Base-by-base conservation (phyloP, 2,888 invertebrate species). In the Tuta absoluta region DNA sequence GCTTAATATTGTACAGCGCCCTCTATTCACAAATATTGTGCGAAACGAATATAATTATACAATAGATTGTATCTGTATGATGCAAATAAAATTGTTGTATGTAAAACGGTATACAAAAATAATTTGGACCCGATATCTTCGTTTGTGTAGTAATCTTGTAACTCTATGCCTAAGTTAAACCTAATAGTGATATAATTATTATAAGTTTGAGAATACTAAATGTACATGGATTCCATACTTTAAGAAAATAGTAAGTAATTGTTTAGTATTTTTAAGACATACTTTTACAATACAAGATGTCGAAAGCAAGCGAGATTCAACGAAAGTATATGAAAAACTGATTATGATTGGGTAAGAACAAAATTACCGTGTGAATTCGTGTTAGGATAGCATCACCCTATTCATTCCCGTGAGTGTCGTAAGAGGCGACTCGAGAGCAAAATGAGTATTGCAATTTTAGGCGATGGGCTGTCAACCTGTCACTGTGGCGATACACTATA, bases 101-200 rank as follows among this genome's bases (percentile, higher is more conserved):
- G 64, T 66, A 67, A 65, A 66, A 64, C 33, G 49, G 63, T 66
- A 59, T 60, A 67, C 45, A 68, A 68, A 68, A 65, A 66, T 62
- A 65, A 65, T 63, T 67, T 67, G 63, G 65, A 66, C 63, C 67
- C 66, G 58, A 38, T 14, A 37, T 23, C 21, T 58, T 59, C 48
- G 28, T 41, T 56, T 33, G 28, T 23, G 49, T 41, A 28, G 14
- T 23, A 12, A 23, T 51, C 11, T 23, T 14, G 10, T 21, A 19
- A 48, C 48, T 21, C 21, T 49, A 21, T 11, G 21, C 21, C 33
- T 33, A 33, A 33, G 33, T 33, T 45, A 45, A n/a, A 45, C 45
- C 45, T 45, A 45, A 45, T 45, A 45, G 45, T n/a, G 17, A 17
- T n/a, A 14, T 41, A n/a, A 41, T 41, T 14, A 41, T 41, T 8